Conservation (phyloP, 2,888 invertebrate genomes). For the Ditula angustiorana region DNA sequence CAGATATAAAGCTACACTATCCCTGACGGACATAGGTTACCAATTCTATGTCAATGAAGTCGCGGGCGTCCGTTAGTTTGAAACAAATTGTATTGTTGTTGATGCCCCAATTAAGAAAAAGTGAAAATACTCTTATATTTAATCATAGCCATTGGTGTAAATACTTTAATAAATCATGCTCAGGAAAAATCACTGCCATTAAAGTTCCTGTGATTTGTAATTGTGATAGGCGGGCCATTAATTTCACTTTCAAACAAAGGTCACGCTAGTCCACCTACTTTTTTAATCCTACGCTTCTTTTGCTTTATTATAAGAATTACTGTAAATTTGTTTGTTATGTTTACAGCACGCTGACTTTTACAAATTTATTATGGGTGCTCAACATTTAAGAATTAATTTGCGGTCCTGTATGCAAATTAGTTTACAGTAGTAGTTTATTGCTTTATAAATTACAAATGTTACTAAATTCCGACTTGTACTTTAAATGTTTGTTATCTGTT, state of each 20-base stretch:
- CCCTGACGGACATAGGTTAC: no score
- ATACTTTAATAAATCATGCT: not conserved
- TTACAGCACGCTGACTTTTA: slow-evolving; percentile 21
- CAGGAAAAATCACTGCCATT: not conserved
- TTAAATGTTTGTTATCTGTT: no score
- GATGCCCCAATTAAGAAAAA: no score
- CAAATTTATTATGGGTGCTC: slow-evolving; percentile 19
- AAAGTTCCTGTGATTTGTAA: slow-evolving; percentile 11
- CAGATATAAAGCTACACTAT: no score
- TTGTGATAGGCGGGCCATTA: slow-evolving; percentile 45
- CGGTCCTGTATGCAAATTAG: not conserved
- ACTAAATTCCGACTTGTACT: no score
- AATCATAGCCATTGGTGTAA: not conserved
- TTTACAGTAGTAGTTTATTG: not conserved
- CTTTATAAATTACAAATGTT: no score
- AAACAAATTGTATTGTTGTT: no score
- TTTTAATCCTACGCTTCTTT: slow-evolving; percentile 56
- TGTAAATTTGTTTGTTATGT: slow-evolving; percentile 14
- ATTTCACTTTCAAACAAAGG: slow-evolving; percentile 70
- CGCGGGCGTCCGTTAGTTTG: no score
- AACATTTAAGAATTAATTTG: slow-evolving; percentile 3
- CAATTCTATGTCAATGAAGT: no score
- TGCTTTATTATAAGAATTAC: slow-evolving; percentile 36
- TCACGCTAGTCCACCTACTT: slow-evolving; percentile 58
- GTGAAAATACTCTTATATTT: not conserved